Base-by-base conservation (phyloP, 2,888 invertebrate genomes). In the Drosophila emarginata region DNA sequence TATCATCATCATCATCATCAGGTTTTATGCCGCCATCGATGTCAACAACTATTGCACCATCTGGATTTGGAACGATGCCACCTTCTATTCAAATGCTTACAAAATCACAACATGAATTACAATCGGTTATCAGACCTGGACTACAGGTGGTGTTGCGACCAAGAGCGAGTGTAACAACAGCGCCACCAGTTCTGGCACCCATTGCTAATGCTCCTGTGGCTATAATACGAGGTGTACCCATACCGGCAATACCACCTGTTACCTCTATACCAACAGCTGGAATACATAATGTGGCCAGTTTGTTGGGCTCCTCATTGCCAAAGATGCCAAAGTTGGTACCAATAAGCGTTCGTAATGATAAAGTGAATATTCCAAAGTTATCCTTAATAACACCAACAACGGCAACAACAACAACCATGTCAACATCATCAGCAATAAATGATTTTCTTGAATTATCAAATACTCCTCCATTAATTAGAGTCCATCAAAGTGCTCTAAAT, bases 271-370 rank as follows among this genome's bases (percentile, higher is more conserved):
- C 37, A 0, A 23, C 39, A n/a, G 2, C 57, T 1, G n/a, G n/a
- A 1, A 12, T 23, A 0, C 21, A 56, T 4, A 57, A 57, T 23
- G 37, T 57, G 57, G 37, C 57, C 37, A 21, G 9, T 6, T 18
- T 37, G n/a, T 18, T 39, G 39, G 3, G 37, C 9, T 57, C 57
- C 14, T 12, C 57, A 5, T 3, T 57, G 36, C 18, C 40, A 12
- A 18, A 51, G 12, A 6, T 60, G 51, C 63, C 61, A 3, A 74
- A 64, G 14, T n/a, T 61, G 14, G 23, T 40, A 9, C 64, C 69
- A 45, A 7, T 67, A 9, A 15, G 60, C 23, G 37, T 52, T 11
- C 56, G 56, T 51, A 62, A 21, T 11, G 62, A 72, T 12, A 63
- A 40, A 21, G 18, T 45, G 6, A 0, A 18, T 1, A 14, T 61